Base-by-base conservation (phyloP, 2,888 invertebrate genomes). In the Lysandra bellargus region DNA sequence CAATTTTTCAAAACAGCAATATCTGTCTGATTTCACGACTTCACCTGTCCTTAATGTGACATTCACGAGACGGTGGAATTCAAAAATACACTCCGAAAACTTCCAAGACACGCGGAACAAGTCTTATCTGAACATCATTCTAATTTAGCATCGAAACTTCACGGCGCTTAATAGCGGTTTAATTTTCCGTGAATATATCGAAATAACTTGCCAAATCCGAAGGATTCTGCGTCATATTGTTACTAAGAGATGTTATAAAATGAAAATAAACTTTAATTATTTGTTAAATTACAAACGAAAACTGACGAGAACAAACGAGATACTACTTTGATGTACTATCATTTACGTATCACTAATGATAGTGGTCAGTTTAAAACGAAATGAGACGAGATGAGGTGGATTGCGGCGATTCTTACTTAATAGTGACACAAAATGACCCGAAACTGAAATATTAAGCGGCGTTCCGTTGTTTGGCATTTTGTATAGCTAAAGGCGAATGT, bases 81-180 rank as follows among this genome's bases (percentile, higher is more conserved):
- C 33, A 69, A 69, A 69, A 69, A 33, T 33, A 37, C 33, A 69
- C 64, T 9, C 64, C 4, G 69, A 69, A 69, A 69, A 69, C 69
- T 69, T 69, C 69, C 69, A 69, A 64, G 64, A 69, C 33, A 69
- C 33, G 69, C 69, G 69, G 69, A 69, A 69, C 33, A 69, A 33
- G 33, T 69, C 33, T 69, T 69, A 69, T 69, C 69, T 69, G 69
- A 69, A 33, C 33, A 75, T 75, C 75, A 30, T 75, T 75, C 44
- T 49, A 49, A 49, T 75, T 75, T 75, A 49, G 75, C 23, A 30
- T 49, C 30, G n/a, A 44, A 49, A 49, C 75, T 75, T 44, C 75
- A 75, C 75, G 75, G 33, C 33, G 75, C 23, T 30, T 75, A 23
- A 23, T 75, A 44, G 49, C 30, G 30, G 4, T 75, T 30, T 49